A percentile compares a stretch with the other conserved stretches of the same genome.
phyloP scores from a whole-genome alignment of 2,113 vertebrate genomes.

The Carlito syrichta region DNA sequence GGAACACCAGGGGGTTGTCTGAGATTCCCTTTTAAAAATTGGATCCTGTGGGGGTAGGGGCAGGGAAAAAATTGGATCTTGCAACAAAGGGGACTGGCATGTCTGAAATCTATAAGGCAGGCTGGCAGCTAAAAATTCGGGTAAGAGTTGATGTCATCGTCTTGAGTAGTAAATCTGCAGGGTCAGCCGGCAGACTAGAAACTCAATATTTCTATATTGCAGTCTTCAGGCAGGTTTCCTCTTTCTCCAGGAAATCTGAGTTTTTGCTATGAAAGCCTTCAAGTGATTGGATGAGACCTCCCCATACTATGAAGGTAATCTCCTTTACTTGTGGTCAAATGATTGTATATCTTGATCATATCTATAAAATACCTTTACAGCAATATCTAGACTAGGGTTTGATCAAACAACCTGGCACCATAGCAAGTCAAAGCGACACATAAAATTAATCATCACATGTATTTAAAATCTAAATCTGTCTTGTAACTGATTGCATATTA shows the following conservation, averaged over 20 bases:
- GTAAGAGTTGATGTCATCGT: not conserved
- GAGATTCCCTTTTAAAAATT: no score
- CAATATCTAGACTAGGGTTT: not conserved
- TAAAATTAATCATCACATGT: not conserved
- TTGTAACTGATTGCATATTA: not conserved
- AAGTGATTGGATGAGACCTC: not conserved
- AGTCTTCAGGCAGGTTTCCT: not conserved
- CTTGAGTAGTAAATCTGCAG: not conserved
- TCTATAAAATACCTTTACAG: not conserved
- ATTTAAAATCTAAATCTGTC: not conserved
- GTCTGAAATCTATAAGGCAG: not conserved
- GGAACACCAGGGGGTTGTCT: no score
- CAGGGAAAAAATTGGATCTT: not conserved
- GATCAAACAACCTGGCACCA: not conserved
- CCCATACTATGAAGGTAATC: not conserved
- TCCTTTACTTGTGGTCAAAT: not conserved
- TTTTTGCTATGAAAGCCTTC: not conserved
- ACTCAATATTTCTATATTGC: not conserved
- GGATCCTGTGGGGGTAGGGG: no score
- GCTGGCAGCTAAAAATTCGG: not conserved
- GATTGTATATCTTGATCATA: not conserved
- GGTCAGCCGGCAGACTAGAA: not conserved
- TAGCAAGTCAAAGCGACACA: not conserved
- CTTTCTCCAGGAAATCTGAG: not conserved
- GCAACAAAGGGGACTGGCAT: not conserved